Evolutionary conservation across 2,113 vertebrate genomes (phyloP).

Genomic region (Dicerorhinus sumatrensis): DNA sequence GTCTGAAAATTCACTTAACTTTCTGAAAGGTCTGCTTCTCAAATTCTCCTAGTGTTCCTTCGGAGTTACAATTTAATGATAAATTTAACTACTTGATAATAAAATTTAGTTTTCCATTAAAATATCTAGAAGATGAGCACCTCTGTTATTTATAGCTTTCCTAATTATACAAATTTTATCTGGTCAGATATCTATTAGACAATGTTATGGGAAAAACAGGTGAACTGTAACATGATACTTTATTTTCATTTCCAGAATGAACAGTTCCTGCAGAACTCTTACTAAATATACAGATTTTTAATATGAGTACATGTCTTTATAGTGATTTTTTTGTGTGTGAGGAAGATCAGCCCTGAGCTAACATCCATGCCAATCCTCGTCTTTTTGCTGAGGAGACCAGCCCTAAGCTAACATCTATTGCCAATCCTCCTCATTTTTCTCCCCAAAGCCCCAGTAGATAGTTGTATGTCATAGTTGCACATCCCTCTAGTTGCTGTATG

Average conservation of each 20-base stretch:
- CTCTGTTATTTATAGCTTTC: constrained; percentile 13
- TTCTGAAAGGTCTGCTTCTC: constrained; percentile 6
- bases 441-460: too few relatives aligned
- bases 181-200: not conserved
- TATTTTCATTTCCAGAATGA: not conserved
- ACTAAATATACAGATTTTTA: not conserved
- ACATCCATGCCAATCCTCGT: too few relatives aligned
- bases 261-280: not conserved
- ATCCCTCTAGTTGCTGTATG: too few relatives aligned
- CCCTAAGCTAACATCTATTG: too few relatives aligned
- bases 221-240: not conserved
- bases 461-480: too few relatives aligned
- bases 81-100: constrained; percentile 17
- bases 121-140: not conserved
- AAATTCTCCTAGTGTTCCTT: not conserved
- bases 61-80: not conserved
- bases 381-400: too few relatives aligned
- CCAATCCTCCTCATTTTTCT: too few relatives aligned
- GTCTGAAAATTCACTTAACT: not conserved
- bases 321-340: not conserved
- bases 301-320: not conserved
- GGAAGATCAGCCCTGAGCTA: too few relatives aligned
- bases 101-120: not conserved
- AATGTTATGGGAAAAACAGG: not conserved
- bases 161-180: constrained; percentile 1